Evolutionary conservation across 2,797 vertebrate species (phyloP).

Genomic region (Chelonia mydas): DNA sequence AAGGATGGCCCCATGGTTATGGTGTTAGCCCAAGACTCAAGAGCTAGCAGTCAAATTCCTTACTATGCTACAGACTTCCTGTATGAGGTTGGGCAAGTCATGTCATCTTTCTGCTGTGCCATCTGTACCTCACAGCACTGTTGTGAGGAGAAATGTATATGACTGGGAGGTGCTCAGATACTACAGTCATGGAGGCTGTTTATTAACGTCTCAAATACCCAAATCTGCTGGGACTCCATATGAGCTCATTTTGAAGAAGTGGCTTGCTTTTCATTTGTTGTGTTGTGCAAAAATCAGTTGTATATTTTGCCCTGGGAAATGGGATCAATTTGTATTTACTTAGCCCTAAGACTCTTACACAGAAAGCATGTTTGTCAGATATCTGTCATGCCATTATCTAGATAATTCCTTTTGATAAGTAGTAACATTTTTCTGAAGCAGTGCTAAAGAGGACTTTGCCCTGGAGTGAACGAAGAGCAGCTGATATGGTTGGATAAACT

Average conservation of each 20-base stretch:
- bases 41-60: not conserved
- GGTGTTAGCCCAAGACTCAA: not conserved
- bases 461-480: constrained; percentile 47
- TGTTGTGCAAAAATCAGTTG: constrained; percentile 23
- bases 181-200: not conserved
- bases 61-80: not conserved
- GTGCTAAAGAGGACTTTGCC: constrained; percentile 48
- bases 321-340: constrained; percentile 57
- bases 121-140: not conserved
- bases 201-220: not conserved
- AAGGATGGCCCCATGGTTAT: not conserved
- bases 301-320: constrained; percentile 63
- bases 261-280: constrained; percentile 60
- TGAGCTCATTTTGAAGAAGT: not conserved
- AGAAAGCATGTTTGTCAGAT: constrained; percentile 61
- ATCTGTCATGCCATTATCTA: constrained; percentile 61
- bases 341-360: constrained; percentile 46
- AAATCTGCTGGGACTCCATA: not conserved
- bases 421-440: constrained; percentile 53
- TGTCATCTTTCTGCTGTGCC: not conserved
- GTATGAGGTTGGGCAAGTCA: not conserved
- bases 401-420: constrained; percentile 72
- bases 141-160: not conserved
- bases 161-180: not conserved
- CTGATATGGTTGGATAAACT: constrained; percentile 45